Base-by-base conservation (phyloP, 2,888 invertebrate genomes). In the Pammene fasciana region DNA sequence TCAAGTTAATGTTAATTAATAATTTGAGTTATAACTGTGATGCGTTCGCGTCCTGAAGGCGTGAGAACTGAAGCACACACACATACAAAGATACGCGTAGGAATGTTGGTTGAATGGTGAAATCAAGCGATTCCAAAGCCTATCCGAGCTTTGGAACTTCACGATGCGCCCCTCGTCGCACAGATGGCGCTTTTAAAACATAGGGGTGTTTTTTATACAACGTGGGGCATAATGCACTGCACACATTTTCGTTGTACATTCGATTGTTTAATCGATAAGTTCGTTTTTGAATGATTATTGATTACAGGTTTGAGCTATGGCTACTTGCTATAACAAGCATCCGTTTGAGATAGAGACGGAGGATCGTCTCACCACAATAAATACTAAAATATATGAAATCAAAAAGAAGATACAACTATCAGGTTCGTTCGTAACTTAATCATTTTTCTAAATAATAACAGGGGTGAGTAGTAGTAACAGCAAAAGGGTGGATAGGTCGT, bases 381-480 rank as follows among this genome's bases (percentile, higher is more conserved):
- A 96, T 84, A 95, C 95, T 75, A 95, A 96, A 93, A 97, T 97
- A 83, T 94, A 95, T 80, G 97, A 97, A 89, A 95, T 97, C 68
- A 97, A 97, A 87, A 97, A 97, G 90, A 96, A 97, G 87, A 97
- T 97, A 83, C 95, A 97, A 78, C 86, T 97, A 73, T 96, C 97
- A 84, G 97, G 97, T 97, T 81, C 83, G 85, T 83, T 9, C 38
- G 2, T 11, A 8, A 16, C 14, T 9, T 48, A 3, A 14, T 9
- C 14, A 14, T 8, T 8, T 48, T 9, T 14, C 14, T 14, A 3
- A 9, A 16, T 48, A 16, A 14, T 46, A 14, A 14, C 14, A 48
- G 48, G 48, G 16, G 48, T 16, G 9, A 16, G 48, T 48, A 46
- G 7, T 16, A 8, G 7, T 46, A n/a, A n/a, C 0, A 18, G 4